Conservation (phyloP, 2,797 vertebrate species). For the Salarias fasciatus region DNA sequence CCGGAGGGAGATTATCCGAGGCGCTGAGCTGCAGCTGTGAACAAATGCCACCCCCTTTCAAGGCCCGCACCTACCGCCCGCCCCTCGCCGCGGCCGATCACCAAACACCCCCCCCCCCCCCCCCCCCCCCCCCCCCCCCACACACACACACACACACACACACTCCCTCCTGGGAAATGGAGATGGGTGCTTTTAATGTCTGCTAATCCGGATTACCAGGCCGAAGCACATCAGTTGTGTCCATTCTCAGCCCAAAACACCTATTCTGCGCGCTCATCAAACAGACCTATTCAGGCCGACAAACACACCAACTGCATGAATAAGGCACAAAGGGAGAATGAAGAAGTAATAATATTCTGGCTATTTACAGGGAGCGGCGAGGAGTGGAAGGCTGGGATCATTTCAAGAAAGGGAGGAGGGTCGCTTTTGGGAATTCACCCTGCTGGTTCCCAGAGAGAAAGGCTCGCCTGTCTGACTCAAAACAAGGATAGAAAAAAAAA, state of each 20-base stretch:
- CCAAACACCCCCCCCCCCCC: slow-evolving; percentile 14
- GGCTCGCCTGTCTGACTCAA: slow-evolving; percentile 57
- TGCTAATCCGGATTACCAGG: slow-evolving; percentile 84
- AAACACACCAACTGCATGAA: slow-evolving; percentile 74
- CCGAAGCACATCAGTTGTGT: slow-evolving; percentile 75
- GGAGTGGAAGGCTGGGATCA: slow-evolving; percentile 43
- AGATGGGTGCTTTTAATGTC: slow-evolving; percentile 80
- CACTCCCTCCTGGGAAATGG: slow-evolving; percentile 76
- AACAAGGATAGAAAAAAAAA: slow-evolving; percentile 45
- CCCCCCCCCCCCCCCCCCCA: slow-evolving; percentile 31
- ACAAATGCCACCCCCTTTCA: slow-evolving; percentile 49
- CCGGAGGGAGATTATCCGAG: slow-evolving; percentile 67
- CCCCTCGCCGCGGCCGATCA: slow-evolving; percentile 34
- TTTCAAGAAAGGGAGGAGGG: slow-evolving; percentile 56
- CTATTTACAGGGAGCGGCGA: slow-evolving; percentile 60
- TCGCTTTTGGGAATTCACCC: slow-evolving; percentile 56
- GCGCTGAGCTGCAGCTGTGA: slow-evolving; percentile 76
- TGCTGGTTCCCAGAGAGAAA: slow-evolving; percentile 57
- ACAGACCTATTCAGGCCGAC: slow-evolving; percentile 70
- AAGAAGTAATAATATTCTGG: slow-evolving; percentile 74
- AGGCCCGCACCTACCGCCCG: neutral
- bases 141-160: no score
- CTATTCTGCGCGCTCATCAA: slow-evolving; percentile 70
- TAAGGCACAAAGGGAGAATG: slow-evolving; percentile 75
- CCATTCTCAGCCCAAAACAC: slow-evolving; percentile 72